Conservation (phyloP, 1,140 invertebrate species). For the Dendrolimus kikuchii region DNA sequence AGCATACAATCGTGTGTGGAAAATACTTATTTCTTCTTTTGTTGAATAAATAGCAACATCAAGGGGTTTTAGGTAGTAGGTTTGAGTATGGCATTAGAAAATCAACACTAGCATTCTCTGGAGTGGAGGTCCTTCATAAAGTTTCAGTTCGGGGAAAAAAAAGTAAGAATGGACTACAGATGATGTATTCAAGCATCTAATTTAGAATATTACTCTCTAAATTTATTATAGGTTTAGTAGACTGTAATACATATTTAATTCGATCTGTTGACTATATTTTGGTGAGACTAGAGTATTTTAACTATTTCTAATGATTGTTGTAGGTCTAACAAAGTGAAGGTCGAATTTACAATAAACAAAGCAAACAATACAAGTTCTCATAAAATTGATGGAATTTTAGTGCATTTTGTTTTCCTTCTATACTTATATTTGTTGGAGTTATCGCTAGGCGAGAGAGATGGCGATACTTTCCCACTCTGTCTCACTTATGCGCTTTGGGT, state of each 20-base stretch:
- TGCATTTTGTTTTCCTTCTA: conserved; percentile 53
- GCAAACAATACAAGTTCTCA: conserved; percentile 15
- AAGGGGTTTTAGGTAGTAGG: background rate
- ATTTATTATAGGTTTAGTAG: too few relatives aligned
- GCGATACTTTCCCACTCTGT: conserved; percentile 11
- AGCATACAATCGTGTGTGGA: too few relatives aligned
- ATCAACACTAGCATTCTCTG: too few relatives aligned
- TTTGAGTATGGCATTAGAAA: background rate
- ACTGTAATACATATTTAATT: too few relatives aligned
- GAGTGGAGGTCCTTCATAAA: background rate
- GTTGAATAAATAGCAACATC: too few relatives aligned
- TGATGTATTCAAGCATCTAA: too few relatives aligned
- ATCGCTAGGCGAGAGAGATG: conserved; percentile 25
- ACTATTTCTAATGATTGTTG: background rate
- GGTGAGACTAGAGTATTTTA: too few relatives aligned
- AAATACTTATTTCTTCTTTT: too few relatives aligned
- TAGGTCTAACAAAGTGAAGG: conserved; percentile 15
- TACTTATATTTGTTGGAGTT: conserved; percentile 34
- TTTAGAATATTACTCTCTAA: too few relatives aligned
- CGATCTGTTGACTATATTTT: too few relatives aligned
- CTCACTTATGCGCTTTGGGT: conserved; percentile 16
- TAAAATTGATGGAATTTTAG: conserved; percentile 36
- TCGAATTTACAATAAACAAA: conserved; percentile 24
- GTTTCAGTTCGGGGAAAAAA: background rate
- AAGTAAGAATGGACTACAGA: background rate